Conservation (phyloP, 1,140 invertebrate genomes). For the Holotrichia oblita region DNA sequence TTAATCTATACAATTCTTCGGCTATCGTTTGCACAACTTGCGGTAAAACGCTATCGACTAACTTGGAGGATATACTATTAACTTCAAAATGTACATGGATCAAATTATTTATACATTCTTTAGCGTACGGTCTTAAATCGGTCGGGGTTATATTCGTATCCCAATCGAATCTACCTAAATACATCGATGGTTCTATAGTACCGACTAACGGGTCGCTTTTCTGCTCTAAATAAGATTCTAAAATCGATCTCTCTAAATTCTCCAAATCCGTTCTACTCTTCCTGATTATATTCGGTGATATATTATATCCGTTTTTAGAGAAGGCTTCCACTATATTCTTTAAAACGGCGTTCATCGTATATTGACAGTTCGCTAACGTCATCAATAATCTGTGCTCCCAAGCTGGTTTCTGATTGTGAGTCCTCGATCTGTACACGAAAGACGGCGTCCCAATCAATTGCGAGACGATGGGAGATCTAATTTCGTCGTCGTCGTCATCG, state of each 20-base stretch:
- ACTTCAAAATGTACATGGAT: slow-evolving; percentile 94
- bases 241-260: slow-evolving; percentile 74
- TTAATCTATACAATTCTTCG: slow-evolving; percentile 88
- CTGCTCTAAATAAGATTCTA: slow-evolving; percentile 88
- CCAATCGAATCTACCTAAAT: slow-evolving; percentile 88
- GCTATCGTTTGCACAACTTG: slow-evolving; percentile 90
- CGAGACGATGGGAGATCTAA: slow-evolving; percentile 66
- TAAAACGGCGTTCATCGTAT: slow-evolving; percentile 79
- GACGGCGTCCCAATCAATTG: slow-evolving; percentile 72
- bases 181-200: slow-evolving; percentile 95
- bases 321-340: slow-evolving; percentile 72
- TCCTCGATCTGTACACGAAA: slow-evolving; percentile 54
- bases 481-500: slow-evolving; percentile 69
- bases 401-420: slow-evolving; percentile 62
- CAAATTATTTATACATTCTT: slow-evolving; percentile 91
- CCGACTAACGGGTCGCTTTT: slow-evolving; percentile 93
- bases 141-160: slow-evolving; percentile 76
- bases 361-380: slow-evolving; percentile 89
- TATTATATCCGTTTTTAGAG: slow-evolving; percentile 74
- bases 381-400: slow-evolving; percentile 86
- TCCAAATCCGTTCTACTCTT: slow-evolving; percentile 68
- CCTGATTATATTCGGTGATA: slow-evolving; percentile 71
- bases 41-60: slow-evolving; percentile 79
- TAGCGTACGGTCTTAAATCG: slow-evolving; percentile 88
- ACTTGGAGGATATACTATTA: slow-evolving; percentile 78